Evolutionary conservation across 1,140 invertebrate species (phyloP).

Genomic region (Oreohelix idahoensis): DNA sequence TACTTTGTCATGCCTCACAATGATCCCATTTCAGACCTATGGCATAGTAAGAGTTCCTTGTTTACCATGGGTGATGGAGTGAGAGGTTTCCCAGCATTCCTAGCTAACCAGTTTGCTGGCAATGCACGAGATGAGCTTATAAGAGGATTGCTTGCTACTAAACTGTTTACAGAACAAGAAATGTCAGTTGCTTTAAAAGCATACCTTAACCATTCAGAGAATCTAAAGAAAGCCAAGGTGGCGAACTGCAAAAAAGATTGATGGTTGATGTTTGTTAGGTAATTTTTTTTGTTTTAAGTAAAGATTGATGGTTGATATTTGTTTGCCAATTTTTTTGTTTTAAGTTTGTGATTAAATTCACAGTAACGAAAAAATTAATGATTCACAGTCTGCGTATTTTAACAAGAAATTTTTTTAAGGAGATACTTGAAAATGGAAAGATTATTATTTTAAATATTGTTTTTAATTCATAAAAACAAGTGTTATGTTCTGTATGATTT

Average conservation of each 20-base stretch:
- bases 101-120: conserved; percentile 75
- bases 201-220: conserved; percentile 40
- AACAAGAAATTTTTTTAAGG: too few species aligned
- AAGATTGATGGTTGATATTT: too few species aligned
- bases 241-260: background rate
- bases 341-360: too few species aligned
- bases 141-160: conserved; percentile 50
- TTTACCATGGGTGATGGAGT: conserved; percentile 76
- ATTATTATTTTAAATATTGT: too few species aligned
- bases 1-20: too few species aligned
- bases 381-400: too few species aligned
- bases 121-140: conserved; percentile 74
- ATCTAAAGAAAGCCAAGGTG: background rate
- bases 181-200: conserved; percentile 50
- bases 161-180: conserved; percentile 57
- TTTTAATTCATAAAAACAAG: too few species aligned
- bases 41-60: conserved; percentile 75
- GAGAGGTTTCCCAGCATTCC: conserved; percentile 76
- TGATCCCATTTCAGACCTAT: conserved; percentile 68
- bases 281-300: too few species aligned
- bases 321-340: too few species aligned
- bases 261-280: background rate
- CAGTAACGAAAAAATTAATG: too few species aligned
- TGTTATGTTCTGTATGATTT: too few species aligned
- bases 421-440: too few species aligned